Evolutionary conservation across 2,797 vertebrate genomes (phyloP), one percentile per base, ranked within the genome.

Genomic region (Lycodopsis pacificus): DNA sequence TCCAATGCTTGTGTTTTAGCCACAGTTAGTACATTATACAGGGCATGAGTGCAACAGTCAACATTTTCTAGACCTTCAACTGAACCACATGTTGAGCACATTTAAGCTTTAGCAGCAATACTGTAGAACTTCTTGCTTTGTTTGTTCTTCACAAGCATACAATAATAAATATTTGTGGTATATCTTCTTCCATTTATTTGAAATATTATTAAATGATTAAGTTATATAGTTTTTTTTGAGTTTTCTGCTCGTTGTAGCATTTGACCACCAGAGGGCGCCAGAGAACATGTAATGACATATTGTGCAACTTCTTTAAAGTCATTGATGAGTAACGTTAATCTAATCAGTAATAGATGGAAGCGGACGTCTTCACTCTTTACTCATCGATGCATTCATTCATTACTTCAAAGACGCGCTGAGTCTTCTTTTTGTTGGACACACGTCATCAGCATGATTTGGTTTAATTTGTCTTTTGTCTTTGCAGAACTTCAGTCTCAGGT

Each of bases 181-280:
- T 27, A 30, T 69, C 3, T 15, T 42, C 27, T 44, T 46, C 4
- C 3, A 53, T 65, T 66, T 7, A 54, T 54, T 25, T 25, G 6
- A 12, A 53, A 54, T 54, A 27, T 54, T 14, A 7, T 14, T 15
- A 54, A 54, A 27, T 7, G 2, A 27, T 54, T 3, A 20, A 22
- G 32, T 19, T 6, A 19, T 13, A 11, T 71, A 5, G 4, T 3
- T 53, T 44, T 44, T 48, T 6, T n/a, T n/a, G n/a, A 5, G 2
- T 25, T 67, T 15, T 19, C 19, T 7, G 40, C 20, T 38, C 14
- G 6, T 42, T 81, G 53, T 17, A 17, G 25, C 10, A 1, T 68
- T 48, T 68, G n/a, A 12, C 34, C 92, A 56, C 25, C 15, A 87
- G 91, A 65, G 82, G 90, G 74, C 63, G 34, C 53, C 69, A 88